Evolutionary conservation across 2,113 vertebrate genomes (phyloP), one percentile per base, ranked within the genome.

Genomic region (Pongo abelii): DNA sequence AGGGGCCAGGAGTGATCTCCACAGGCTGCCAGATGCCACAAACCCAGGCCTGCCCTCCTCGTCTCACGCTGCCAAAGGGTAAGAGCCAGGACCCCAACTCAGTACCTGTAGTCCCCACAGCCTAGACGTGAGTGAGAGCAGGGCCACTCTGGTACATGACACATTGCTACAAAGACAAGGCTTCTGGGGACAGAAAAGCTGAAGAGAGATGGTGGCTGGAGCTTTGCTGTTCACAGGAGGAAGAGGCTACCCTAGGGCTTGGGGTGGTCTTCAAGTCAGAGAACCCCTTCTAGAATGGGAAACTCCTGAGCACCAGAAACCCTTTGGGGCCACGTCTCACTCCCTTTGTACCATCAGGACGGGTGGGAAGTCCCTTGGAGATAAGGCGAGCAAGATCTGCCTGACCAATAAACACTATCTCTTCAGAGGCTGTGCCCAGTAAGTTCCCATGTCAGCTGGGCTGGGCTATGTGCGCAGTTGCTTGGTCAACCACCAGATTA

Each of bases 391-490:
- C 8, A 6, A 48, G 84, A 43, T 35, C 30, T 57, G 46, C 59
- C 20, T 50, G 46, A 48, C 46, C 13, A 7, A 22, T 35, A 32
- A 4, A 87, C 11, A 20, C 0, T 2, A 35, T 6, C n/a, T 40
- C 70, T 83, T 92, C n/a, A 38, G 18, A 43, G 23, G n/a, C 3
- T 14, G 14, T 16, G 52, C 9, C 17, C 1, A 14, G 20, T 55
- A 17, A 22, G 40, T 40, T 16, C 35, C 17, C 0, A 2, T 0
- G 32, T 57, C 67, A 46, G 2, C 3, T 6, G 43, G 43, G 8
- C 32, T 22, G 52, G 85, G 25, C 43, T 23, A 13, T 0, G 20
- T 1, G 16, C 12, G 35, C n/a, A 18, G 59, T 4, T 7, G 12
- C 77, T 48, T 40, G 43, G 43, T 18, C 22, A 75, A 64, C 61